A percentile compares a stretch with the other conserved stretches of the same genome.
Conservation (phyloP, 2,113 vertebrate species). For the human (Homo sapiens) region GRCh38 chr11:34637501-34638000, state of each 20-base stretch:
- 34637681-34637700: not conserved
- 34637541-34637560: not conserved
- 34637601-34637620: not conserved
- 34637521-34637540: not conserved
- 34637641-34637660: accelerated
- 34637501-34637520: not conserved
- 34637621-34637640: not conserved
- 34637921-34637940: too few species aligned
- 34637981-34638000: too few species aligned
- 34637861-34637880: not conserved
- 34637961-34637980: too few species aligned
- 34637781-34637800: not conserved
- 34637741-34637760: not conserved
- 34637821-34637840: not conserved
- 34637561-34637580: not conserved
- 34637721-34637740: not conserved
- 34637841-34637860: not conserved
- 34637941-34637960: too few species aligned
- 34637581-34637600: not conserved
- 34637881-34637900: not conserved
- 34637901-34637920: too few species aligned
- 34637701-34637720: not conserved
- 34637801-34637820: not conserved
- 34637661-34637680: accelerated
- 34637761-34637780: not conserved